Base-by-base conservation (phyloP, 1,140 invertebrate species). In the Chrysomallon squamiferum region DNA sequence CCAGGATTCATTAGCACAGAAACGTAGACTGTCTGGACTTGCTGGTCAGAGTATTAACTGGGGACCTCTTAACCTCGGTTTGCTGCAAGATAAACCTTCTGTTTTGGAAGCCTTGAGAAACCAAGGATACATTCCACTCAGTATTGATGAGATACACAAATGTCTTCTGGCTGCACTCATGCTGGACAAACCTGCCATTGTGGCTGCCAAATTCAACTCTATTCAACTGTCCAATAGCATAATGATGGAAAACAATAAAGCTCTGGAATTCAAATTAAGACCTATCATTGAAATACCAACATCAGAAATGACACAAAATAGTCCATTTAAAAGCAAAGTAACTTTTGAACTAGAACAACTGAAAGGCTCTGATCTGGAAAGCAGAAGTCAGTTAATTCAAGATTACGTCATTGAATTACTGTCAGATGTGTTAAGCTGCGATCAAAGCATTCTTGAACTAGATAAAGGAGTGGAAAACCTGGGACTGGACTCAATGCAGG, bases 31-130 rank as follows among this genome's bases (percentile, higher is more conserved):
- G 4, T 20, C 59, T 30, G 68, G 69, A 1, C 52, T 75, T 15
- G 52, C 69, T 56, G 76, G 65, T 11, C 73, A 72, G 59, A 70
- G 52, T 54, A 73, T 78, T 13, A 78, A 78, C 60, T 78, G 74
- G 76, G 73, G 73, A 13, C 59, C 71, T 32, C 66, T 77, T 13
- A 45, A 63, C 29, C 32, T 73, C 3, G 73, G 73, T 18, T 69
- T 77, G 66, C 22, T 68, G 38, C 56, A 43, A 15, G 41, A 67
- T 6, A 62, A 66, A 35, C 52, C 47, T 13, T 20, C 29, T 7
- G 56, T 62, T 15, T 54, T 57, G 38, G 54, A 62, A 25, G 43
- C 62, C n/a, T 41, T 71, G 22, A 58, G 62, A 62, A 32, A 25
- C 5, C 66, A 68, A 52, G 73, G 73, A 2, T 70, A 67, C 41